These are phyloP conservation scores for Lepidurus packardi DNA, from an alignment of 1,140 invertebrate species.

Conservation along the genomic window DNA sequence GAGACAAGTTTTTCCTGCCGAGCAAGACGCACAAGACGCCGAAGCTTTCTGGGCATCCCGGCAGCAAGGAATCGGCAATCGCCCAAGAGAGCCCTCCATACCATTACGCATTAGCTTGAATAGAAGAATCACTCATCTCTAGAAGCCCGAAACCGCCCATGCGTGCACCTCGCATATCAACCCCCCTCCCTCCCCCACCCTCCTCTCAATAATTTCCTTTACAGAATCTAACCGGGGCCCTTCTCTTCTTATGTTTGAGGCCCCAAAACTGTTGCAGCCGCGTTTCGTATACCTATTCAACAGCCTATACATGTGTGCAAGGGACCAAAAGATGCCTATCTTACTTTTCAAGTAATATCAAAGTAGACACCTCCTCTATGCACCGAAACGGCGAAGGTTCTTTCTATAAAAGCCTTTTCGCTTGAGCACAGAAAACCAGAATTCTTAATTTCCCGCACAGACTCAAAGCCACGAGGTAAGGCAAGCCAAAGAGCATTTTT, in stretches of 20 bases:
- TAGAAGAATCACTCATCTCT: no score
- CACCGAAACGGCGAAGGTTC: not conserved
- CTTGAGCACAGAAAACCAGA: not conserved
- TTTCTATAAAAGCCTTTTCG: not conserved
- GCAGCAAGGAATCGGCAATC: not conserved
- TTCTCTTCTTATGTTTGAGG: no score
- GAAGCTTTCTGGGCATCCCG: not conserved
- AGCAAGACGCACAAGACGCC: not conserved
- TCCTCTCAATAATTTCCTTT: no score
- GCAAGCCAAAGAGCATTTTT: not conserved
- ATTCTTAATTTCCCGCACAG: not conserved
- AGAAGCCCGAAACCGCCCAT: no score
- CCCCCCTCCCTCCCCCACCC: no score
- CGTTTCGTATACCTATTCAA: not conserved
- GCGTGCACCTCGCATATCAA: no score
- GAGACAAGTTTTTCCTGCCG: not conserved
- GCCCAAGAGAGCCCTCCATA: not conserved
- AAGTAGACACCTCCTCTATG: conserved; percentile 12
- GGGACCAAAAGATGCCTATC: conserved; percentile 2
- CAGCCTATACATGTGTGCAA: conserved; percentile 16
- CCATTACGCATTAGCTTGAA: no score
- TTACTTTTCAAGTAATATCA: not conserved
- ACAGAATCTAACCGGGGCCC: no score
- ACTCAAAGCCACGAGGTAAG: not conserved
- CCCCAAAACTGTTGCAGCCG: no score